Base-by-base conservation (phyloP, 2,888 invertebrate species). In the Pedicia rivosa region DNA sequence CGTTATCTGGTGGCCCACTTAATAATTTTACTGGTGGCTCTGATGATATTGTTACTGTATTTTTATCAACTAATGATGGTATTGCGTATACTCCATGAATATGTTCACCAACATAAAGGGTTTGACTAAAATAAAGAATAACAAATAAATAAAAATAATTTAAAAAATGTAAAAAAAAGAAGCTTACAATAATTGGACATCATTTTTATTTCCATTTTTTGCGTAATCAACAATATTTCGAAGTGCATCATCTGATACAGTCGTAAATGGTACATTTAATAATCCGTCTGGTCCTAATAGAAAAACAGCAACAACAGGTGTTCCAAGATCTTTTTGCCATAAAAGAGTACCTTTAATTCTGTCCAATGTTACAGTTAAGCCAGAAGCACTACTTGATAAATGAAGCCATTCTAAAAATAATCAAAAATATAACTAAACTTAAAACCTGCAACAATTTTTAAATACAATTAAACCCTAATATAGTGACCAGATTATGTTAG, bases 261-360 rank as follows among this genome's bases (percentile, higher is more conserved):
- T 86, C 35, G 84, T 84, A 59, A 91, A 90, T 1, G 92, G 91
- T 32, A 88, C 74, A 37, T 80, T 75, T 28, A 86, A 67, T 35
- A 92, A 67, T 2, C 84, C 83, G 35, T 80, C 78, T 14, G 74
- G 67, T 44, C 78, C 77, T 37, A 83, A 59, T 12, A 79, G 59
- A 56, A 92, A 97, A 42, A 88, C 75, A 1, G 87, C 91, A 33
- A 95, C 82, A 1, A 95, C 79, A 0, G 95, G 94, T 28, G 90
- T 88, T 37, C 76, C 77, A 26, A 90, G 72, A 56, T 92, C 80
- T 33, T 74, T 70, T 44, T 86, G 78, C 95, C 95, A 97, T 15
- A 87, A 61, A 35, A 88, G 66, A 42, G 76, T 74, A 0, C 90
- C 88, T 49, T 72, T 70, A 50, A 74, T 71, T 32, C 81, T 72